Conservation (phyloP, 2,797 vertebrate species). For the Gephyroberyx darwinii region DNA sequence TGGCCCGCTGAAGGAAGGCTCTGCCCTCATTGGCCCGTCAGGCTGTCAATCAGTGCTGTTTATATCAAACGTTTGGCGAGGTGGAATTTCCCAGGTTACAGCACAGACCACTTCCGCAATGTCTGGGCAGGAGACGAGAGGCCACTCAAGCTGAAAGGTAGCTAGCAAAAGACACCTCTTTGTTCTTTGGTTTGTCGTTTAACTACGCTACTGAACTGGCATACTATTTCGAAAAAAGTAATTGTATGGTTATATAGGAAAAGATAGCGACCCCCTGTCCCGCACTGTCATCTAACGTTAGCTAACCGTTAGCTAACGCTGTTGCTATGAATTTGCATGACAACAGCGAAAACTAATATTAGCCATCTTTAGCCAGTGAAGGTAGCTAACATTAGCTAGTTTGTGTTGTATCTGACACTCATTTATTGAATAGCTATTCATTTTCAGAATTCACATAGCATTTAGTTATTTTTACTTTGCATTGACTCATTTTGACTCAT, state of each 20-base stretch:
- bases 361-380: slow-evolving; percentile 73
- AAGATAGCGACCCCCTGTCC: slow-evolving; percentile 45
- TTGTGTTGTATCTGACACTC: slow-evolving; percentile 43
- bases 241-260: slow-evolving; percentile 12
- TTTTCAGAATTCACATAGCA: slow-evolving; percentile 5
- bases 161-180: slow-evolving; percentile 52
- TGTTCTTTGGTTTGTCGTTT: slow-evolving; percentile 54
- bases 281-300: slow-evolving; percentile 65
- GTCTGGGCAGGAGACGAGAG: slow-evolving; percentile 76
- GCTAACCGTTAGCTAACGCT: slow-evolving; percentile 75
- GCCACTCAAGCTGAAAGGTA: slow-evolving; percentile 79
- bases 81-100: slow-evolving; percentile 88
- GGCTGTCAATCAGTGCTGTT: slow-evolving; percentile 78
- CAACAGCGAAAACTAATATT: slow-evolving; percentile 83
- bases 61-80: slow-evolving; percentile 79
- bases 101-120: slow-evolving; percentile 84
- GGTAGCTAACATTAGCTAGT: slow-evolving; percentile 60
- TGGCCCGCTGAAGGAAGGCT: slow-evolving; percentile 2
- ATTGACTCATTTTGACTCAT: slow-evolving; percentile 33
- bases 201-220: slow-evolving; percentile 25
- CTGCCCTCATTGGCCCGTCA: slow-evolving; percentile 62
- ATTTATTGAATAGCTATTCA: slow-evolving; percentile 25
- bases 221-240: slow-evolving; percentile 20
- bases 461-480: slow-evolving; percentile 15
- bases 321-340: slow-evolving; percentile 81